Evolutionary conservation across 2,113 vertebrate genomes (phyloP), one percentile per base, ranked within the genome.

Genomic region (Crypturellus undulatus): DNA sequence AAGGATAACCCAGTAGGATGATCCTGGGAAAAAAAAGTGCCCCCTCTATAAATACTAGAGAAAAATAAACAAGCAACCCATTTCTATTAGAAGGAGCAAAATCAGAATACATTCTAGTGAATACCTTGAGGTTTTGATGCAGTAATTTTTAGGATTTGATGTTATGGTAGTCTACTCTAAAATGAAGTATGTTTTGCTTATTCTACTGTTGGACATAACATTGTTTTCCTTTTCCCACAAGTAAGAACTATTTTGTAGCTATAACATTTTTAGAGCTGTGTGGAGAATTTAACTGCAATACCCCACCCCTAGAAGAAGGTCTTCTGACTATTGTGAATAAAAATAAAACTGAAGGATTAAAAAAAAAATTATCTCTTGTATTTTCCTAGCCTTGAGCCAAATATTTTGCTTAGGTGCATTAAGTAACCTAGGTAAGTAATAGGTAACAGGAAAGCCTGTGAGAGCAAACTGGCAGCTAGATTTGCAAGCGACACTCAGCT

Each of bases 161-260:
- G 93, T 96, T 71, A 83, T 75, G 83, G 54, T 28, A 60, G 81
- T 83, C 56, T 73, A 22, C 10, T 90, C 2, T 64, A 90, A 75
- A 94, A 90, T 73, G 25, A 87, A 84, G n/a, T 70, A 47, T 72
- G 49, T 79, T 94, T 91, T 89, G 12, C 58, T 79, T 92, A 18
- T 36, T 0, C 0, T 85, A 11, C 38, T 83, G 40, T 78, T 60
- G 52, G 36, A 88, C 24, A 38, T 34, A 80, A 28, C 5, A 73
- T 2, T 88, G 19, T 92, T 94, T 96, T 82, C 3, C 49, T 73
- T 94, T 91, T 89, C 79, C 75, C 89, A 87, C 71, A 94, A 83
- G 36, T 51, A 45, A 71, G 34, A 88, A 10, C 4, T 9, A 4
- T 52, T 62, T 56, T n/a, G 59, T 8, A 89, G 6, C 19, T 54